Evolutionary conservation across 1,140 invertebrate species (phyloP).

Genomic region (Papilio dardanus): DNA sequence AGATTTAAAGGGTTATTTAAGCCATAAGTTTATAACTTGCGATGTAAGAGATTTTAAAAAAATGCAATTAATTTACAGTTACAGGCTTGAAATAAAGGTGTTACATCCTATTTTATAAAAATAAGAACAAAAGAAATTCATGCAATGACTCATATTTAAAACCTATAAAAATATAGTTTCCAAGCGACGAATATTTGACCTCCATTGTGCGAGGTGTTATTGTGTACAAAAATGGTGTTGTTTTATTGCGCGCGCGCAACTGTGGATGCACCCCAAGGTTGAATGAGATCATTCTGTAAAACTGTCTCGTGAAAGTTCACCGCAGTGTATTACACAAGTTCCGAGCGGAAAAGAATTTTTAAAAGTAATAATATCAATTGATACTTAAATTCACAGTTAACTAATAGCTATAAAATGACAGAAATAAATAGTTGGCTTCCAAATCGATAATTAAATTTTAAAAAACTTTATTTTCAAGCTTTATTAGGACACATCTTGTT

Average conservation of each 20-base stretch:
- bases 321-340: slow-evolving; percentile 23
- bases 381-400: no score
- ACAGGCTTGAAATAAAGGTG: no score
- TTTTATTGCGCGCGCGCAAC: slow-evolving; percentile 51
- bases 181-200: slow-evolving; percentile 4
- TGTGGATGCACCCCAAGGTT: slow-evolving; percentile 54
- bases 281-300: slow-evolving; percentile 54
- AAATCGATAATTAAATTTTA: no score
- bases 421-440: neutral
- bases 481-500: neutral
- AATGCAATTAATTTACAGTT: no score
- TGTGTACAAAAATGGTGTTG: slow-evolving; percentile 49
- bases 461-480: neutral
- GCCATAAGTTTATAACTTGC: no score
- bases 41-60: no score
- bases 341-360: slow-evolving; percentile 13
- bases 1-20: no score
- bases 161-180: neutral
- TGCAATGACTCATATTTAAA: neutral
- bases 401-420: no score
- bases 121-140: neutral
- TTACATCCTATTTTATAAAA: no score
- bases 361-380: no score
- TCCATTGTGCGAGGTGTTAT: slow-evolving; percentile 30
- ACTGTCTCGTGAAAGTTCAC: slow-evolving; percentile 51